Conservation (phyloP, 2,888 invertebrate species). For the Leucozona laternaria region DNA sequence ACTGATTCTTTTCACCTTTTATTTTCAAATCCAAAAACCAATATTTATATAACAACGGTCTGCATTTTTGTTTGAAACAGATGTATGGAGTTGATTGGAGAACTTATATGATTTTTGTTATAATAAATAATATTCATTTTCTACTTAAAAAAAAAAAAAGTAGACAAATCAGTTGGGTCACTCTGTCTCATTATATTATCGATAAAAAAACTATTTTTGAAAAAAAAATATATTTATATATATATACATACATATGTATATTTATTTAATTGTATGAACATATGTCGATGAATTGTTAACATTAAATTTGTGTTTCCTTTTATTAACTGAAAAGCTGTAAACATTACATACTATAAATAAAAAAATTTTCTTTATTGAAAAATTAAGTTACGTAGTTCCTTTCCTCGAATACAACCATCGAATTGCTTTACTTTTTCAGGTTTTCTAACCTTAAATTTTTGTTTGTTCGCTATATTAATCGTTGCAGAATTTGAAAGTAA, state of each 20-base stretch:
- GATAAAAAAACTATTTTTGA: neutral
- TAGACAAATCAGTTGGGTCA: too few species aligned
- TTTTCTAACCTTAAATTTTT: too few species aligned
- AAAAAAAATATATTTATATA: slow-evolving; percentile 1
- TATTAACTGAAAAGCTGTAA: slow-evolving; percentile 18
- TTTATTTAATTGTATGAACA: slow-evolving; percentile 4
- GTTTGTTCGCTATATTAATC: too few species aligned
- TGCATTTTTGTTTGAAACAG: too few species aligned
- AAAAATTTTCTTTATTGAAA: slow-evolving; percentile 10
- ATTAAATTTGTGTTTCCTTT: neutral
- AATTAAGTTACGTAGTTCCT: neutral
- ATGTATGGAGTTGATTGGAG: too few species aligned
- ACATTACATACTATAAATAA: neutral
- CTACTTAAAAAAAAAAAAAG: too few species aligned
- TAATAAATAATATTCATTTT: too few species aligned
- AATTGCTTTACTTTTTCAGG: too few species aligned
- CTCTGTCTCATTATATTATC: too few species aligned
- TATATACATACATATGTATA: neutral
- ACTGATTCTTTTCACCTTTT: neutral
- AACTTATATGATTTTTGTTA: too few species aligned
- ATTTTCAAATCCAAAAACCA: neutral
- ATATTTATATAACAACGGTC: neutral
- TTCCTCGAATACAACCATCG: too few species aligned
- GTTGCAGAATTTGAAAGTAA: too few species aligned
- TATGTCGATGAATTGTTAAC: neutral